A percentile compares a stretch with the other conserved stretches of the same genome.
Conservation (phyloP, 1,140 invertebrate species). For the Euwallacea similis region DNA sequence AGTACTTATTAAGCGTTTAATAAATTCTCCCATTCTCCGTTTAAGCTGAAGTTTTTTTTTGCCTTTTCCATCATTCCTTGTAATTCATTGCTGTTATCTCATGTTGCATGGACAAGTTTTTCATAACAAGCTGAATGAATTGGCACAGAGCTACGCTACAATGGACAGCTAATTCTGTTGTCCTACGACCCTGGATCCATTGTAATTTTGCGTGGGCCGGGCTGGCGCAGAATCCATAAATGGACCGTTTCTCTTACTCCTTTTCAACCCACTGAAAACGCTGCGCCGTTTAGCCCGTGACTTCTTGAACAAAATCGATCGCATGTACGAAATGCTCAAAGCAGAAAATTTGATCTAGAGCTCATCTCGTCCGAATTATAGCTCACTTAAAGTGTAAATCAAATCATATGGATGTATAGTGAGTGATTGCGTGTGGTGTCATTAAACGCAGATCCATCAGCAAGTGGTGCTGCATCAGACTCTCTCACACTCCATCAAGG, state of each 20-base stretch:
- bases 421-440: too few relatives aligned
- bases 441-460: too few relatives aligned
- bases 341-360: too few relatives aligned
- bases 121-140: conserved; percentile 3
- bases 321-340: too few relatives aligned
- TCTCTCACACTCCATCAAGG: background rate
- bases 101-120: background rate
- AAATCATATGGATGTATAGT: background rate
- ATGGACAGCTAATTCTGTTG: conserved; percentile 27
- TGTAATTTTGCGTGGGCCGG: conserved; percentile 32
- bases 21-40: too few relatives aligned
- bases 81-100: background rate
- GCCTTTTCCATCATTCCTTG: too few relatives aligned
- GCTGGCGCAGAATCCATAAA: conserved; percentile 34
- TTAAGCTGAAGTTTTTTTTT: too few relatives aligned
- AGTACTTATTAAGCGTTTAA: too few relatives aligned
- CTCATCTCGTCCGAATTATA: too few relatives aligned
- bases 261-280: conserved; percentile 7
- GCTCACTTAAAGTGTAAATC: conserved; percentile 9
- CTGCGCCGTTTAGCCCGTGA: conserved; percentile 29
- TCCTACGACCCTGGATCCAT: conserved; percentile 27
- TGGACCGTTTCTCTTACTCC: conserved; percentile 24
- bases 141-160: conserved; percentile 8
- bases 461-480: background rate
- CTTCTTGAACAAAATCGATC: conserved; percentile 28